Percentiles rank a stretch among this genome's conserved stretches.
Conservation (phyloP, 2,113 vertebrate genomes). For the Lagopus leucura region DNA sequence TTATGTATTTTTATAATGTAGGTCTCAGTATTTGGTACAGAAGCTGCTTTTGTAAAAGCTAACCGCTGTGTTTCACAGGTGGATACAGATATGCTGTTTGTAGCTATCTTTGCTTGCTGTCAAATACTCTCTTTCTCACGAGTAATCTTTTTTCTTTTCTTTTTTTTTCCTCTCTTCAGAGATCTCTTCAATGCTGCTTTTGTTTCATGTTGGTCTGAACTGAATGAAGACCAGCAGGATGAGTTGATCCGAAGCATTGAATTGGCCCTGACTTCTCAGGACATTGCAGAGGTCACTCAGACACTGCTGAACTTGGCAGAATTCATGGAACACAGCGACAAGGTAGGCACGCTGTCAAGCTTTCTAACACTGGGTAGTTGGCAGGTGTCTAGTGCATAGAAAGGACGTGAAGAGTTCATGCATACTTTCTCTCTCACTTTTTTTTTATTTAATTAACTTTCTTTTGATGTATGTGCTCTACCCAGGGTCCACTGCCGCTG, state of each 20-base stretch:
- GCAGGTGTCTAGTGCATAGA: neutral
- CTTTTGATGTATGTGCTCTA: neutral
- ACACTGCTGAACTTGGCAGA: conserved; percentile 97
- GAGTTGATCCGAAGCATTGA: conserved; percentile 98
- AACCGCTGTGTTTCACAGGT: neutral
- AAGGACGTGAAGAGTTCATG: neutral
- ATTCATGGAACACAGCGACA: conserved; percentile 99
- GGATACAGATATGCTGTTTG: neutral
- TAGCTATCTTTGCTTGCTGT: neutral
- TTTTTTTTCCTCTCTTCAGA: conserved; percentile 68
- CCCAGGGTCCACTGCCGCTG: conserved; percentile 92
- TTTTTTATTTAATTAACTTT: neutral
- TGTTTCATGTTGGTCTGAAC: conserved; percentile 98
- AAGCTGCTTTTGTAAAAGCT: neutral
- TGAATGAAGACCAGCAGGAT: conserved; percentile 97
- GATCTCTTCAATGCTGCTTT: conserved; percentile 98
- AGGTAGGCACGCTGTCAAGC: conserved; percentile 78
- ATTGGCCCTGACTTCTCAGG: conserved; percentile 94
- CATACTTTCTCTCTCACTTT: accelerated
- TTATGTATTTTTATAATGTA: neutral
- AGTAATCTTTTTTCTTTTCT: neutral
- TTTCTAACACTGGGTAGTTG: neutral
- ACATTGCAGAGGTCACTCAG: conserved; percentile 98
- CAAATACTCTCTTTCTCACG: neutral
- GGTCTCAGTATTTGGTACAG: neutral